Conservation (phyloP, 1,140 invertebrate genomes). For the Lamellibrachia luymesi region DNA sequence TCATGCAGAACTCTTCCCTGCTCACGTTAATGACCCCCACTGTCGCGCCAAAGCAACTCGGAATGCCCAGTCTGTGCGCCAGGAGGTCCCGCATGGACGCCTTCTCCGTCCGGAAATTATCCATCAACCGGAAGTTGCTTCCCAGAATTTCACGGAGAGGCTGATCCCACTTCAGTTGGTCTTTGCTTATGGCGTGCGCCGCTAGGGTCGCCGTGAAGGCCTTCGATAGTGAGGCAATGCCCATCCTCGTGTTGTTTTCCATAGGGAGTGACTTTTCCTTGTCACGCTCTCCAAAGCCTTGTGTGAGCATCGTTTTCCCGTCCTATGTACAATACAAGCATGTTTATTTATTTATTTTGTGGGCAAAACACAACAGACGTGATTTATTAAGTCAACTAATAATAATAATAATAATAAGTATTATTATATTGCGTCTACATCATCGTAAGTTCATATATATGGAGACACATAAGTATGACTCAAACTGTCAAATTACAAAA, state of each 20-base stretch:
- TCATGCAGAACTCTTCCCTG: constrained; percentile 3
- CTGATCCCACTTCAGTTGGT: constrained; percentile 14
- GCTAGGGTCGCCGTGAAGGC: constrained; percentile 13
- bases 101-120: constrained; percentile 6
- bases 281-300: constrained; percentile 9
- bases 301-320: not conserved
- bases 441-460: too few species aligned
- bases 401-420: too few species aligned
- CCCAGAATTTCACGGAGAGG: constrained; percentile 14
- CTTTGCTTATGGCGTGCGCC: constrained; percentile 20
- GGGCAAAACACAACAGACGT: too few species aligned
- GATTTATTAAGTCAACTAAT: not conserved
- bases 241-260: not conserved
- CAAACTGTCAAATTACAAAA: too few species aligned
- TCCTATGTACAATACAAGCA: not conserved
- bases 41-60: constrained; percentile 12
- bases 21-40: not conserved
- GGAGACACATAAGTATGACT: too few species aligned
- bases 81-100: not conserved
- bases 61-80: constrained; percentile 14
- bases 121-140: not conserved
- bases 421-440: too few species aligned
- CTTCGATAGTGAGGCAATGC: constrained; percentile 11
- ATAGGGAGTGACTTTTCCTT: not conserved
- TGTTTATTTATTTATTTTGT: not conserved